Percentiles rank a stretch among this genome's conserved stretches.
Conservation (phyloP, 2,797 vertebrate species). For the Muscicapa comitata region DNA sequence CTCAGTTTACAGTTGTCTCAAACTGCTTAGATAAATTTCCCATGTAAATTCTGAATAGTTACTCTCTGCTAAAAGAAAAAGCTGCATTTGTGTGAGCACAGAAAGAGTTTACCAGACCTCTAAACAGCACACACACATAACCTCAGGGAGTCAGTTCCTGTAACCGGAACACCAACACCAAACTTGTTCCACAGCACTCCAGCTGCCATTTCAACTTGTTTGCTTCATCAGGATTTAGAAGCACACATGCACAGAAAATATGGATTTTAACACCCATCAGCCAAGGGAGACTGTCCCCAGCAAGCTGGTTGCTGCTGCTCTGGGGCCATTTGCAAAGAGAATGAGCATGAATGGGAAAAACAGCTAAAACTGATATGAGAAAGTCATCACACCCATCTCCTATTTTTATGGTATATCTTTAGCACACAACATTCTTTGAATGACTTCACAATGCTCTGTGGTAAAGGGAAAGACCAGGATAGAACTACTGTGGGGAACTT, state of each 20-base stretch:
- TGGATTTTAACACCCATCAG: neutral
- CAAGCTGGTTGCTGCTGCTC: neutral
- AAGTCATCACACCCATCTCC: neutral
- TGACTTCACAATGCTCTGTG: neutral
- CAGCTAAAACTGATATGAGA: neutral
- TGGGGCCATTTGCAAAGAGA: neutral
- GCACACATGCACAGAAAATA: neutral
- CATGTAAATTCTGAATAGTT: slow-evolving; percentile 20
- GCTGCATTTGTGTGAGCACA: neutral
- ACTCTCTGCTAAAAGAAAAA: neutral
- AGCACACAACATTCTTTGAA: slow-evolving; percentile 20
- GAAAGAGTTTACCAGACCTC: neutral
- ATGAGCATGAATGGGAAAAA: neutral
- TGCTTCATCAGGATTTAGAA: neutral
- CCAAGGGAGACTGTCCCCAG: neutral
- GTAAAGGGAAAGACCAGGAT: neutral
- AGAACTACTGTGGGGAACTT: neutral
- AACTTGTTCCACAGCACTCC: neutral
- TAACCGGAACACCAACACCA: neutral
- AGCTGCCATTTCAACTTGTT: neutral
- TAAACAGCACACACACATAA: neutral
- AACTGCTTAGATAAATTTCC: neutral
- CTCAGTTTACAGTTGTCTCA: neutral
- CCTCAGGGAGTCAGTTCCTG: neutral
- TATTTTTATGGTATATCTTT: slow-evolving; percentile 8